Evolutionary conservation across 1,140 invertebrate genomes (phyloP), one percentile per base, ranked within the genome.

Genomic region (Leptinotarsa undecemlineata): DNA sequence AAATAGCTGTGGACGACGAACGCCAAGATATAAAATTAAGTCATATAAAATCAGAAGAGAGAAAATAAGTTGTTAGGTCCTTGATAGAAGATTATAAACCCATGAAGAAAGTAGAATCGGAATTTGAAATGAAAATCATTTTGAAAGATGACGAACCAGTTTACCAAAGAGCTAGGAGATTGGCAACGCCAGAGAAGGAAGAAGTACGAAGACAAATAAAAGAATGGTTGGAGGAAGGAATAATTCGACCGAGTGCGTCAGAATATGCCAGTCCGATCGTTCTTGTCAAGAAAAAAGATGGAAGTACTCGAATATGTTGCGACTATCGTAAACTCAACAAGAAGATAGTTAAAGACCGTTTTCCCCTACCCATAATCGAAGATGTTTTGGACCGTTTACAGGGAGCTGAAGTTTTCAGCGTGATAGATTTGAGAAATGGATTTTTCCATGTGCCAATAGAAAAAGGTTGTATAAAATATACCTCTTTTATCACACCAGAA

Each of bases 271-370:
- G 84, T 23, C 86, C 85, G n/a, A 79, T 88, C 0, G 84, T 88
- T 0, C 63, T 87, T 6, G 85, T 86, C 0, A 76, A 77, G 26
- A 90, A 90, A 76, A 87, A 86, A 76, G 23, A 75, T 74, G 76
- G 77, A n/a, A 4, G 26, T 1, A 73, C 77, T 4, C 63, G 88
- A 51, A 82, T 89, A 13, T 90, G 87, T 81, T 77, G 88, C 3
- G 88, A 90, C 76, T 90, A 86, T 76, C 76, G 87, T 13, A 66
- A 73, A 57, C 66, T 89, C 3, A 90, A 89, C 75, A 78, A 79
- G 48, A 77, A 71, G 26, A 81, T 83, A 47, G 68, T 81, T 21
- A 80, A 82, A 78, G 77, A 85, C 68, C 72, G 77, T 17, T 86
- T 74, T 79, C 79, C 81, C 3, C 48, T 82, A 20, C 80, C 77